Evolutionary conservation across 92 coral and sea anemone genomes (phyloP).

Genomic region (Pocillopora grandis): DNA sequence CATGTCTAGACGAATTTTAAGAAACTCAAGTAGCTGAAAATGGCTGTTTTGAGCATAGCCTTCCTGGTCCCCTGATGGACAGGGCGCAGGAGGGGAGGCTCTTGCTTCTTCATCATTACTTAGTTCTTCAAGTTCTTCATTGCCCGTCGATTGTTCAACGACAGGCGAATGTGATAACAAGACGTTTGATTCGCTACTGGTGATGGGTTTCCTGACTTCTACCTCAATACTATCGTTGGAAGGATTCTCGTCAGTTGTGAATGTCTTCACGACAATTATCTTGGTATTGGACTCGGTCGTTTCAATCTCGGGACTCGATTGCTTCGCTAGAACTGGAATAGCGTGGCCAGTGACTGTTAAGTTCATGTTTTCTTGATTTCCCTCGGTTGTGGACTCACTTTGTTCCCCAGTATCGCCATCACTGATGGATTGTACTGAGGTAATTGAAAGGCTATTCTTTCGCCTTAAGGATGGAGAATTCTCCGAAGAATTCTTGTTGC

Average conservation of each 20-base stretch:
- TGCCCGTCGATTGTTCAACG: neutral
- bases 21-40: slow-evolving; percentile 27
- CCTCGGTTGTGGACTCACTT: neutral
- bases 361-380: neutral
- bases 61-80: neutral
- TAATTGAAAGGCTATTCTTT: slow-evolving; percentile 7
- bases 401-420: neutral
- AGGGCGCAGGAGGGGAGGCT: neutral
- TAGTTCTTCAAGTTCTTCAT: neutral
- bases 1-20: slow-evolving; percentile 41
- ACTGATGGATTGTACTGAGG: slow-evolving; percentile 3
- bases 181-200: slow-evolving; percentile 17
- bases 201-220: slow-evolving; percentile 24
- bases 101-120: neutral
- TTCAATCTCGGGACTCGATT: neutral
- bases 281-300: neutral
- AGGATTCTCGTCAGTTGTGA: slow-evolving; percentile 8
- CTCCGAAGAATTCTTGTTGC: neutral
- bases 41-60: slow-evolving; percentile 2
- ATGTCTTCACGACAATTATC: slow-evolving; percentile 11
- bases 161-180: neutral
- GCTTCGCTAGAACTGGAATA: slow-evolving; percentile 2
- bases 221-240: slow-evolving; percentile 17
- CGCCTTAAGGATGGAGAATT: neutral
- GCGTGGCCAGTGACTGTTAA: slow-evolving; percentile 34